phyloP scores from a whole-genome alignment of 35 echinoderm and acorn worm genomes.

The Stichopus chloronotus region DNA sequence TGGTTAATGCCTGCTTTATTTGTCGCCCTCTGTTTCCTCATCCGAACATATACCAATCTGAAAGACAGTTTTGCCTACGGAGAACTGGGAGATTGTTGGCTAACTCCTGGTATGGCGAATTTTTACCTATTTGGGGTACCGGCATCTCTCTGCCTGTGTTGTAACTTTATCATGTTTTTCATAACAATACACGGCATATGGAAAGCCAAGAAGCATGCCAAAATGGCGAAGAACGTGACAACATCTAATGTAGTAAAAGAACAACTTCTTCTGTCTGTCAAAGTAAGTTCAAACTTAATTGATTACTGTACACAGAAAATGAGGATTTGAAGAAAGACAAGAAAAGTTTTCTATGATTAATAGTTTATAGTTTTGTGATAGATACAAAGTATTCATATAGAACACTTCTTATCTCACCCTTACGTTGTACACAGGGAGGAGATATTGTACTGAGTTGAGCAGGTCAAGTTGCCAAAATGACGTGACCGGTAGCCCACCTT shows the following conservation, averaged over 20 bases:
- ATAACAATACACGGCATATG: neutral
- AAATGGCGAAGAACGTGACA: neutral
- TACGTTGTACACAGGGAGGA: too few relatives aligned
- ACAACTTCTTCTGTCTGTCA: neutral
- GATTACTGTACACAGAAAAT: too few relatives aligned
- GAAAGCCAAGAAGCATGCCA: neutral
- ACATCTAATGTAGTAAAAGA: neutral
- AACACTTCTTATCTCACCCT: too few relatives aligned
- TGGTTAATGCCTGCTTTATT: neutral
- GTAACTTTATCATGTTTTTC: neutral
- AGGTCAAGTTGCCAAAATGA: too few relatives aligned
- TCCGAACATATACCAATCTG: neutral
- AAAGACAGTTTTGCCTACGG: neutral
- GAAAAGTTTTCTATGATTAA: too few relatives aligned
- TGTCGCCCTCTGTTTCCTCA: neutral
- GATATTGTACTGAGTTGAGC: too few relatives aligned
- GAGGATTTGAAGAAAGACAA: too few relatives aligned
- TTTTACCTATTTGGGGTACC: slow-evolving; percentile 6
- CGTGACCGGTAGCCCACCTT: too few relatives aligned
- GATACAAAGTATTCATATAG: too few relatives aligned
- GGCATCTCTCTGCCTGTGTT: neutral
- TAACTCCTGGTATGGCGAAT: neutral
- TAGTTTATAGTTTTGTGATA: too few relatives aligned
- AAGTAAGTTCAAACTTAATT: neutral
- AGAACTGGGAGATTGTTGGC: neutral